Base-by-base conservation (phyloP, 92 coral and sea anemone genomes). In the Porites divaricata region DNA sequence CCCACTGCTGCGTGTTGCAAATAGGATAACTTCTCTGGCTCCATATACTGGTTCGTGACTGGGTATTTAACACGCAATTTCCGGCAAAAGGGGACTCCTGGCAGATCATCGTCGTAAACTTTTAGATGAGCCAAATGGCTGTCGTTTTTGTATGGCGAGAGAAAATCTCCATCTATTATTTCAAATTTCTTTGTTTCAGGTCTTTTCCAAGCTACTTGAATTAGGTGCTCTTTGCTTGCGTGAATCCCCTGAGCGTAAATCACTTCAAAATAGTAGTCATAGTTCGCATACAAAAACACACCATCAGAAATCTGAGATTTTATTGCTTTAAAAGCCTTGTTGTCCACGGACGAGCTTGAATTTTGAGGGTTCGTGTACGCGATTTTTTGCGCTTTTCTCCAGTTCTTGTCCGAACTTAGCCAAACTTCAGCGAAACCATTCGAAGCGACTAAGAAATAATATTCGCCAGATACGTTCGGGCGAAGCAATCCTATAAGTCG, bases 401-500 rank as follows among this genome's bases (percentile, higher is more conserved):
- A 88, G 28, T 59, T 79, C n/a, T 70, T 65, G 49, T 59, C 54
- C 14, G 67, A 15, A 41, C 91, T 88, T 4, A 88, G 87, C 91
- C 91, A 81, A 24, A 88, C 78, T 45, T 88, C 91, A 1, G 91
- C 81, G 19, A 84, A 81, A 57, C 81, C 91, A 71, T 88, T 84
- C 8, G 91, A 75, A 21, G 83, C 82, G 16, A 89, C 20, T 9
- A 88, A 67, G 54, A 92, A 92, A 4, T 50, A n/a, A 84, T 71
- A 86, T 1, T 48, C 77, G 51, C 92, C 92, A 15, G 83, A 71
- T 25, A n/a, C 2, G n/a, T 82, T 83, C 1, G 90, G 83, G 53
- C 81, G 86, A 26, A 92, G 23, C n/a, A 73, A 92, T 0, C 92
- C 95, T 64, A 92, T 80, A 9, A 92, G 71, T n/a, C 93, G 82